A percentile compares a stretch with the other conserved stretches of the same genome.
Evolutionary conservation across 2,113 vertebrate genomes (phyloP).

Genomic region (Centropristis striata): DNA sequence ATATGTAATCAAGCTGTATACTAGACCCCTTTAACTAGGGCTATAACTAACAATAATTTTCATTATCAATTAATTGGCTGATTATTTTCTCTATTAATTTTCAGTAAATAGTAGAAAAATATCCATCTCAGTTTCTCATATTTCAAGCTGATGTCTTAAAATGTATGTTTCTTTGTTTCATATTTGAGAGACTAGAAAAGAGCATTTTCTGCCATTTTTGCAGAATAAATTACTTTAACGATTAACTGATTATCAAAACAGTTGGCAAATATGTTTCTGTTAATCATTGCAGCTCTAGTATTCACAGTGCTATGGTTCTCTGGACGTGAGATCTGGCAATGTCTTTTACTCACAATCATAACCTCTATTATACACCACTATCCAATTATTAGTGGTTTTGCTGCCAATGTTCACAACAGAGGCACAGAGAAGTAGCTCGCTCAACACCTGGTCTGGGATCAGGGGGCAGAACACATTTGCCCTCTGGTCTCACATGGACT

Average conservation of each 20-base stretch:
- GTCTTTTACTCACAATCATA: constrained; percentile 53
- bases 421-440: constrained; percentile 64
- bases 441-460: constrained; percentile 84
- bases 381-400: constrained; percentile 47
- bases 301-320: constrained; percentile 5
- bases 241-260: too few relatives aligned
- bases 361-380: constrained; percentile 38
- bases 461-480: constrained; percentile 71
- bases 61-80: too few relatives aligned
- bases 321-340: constrained; percentile 13
- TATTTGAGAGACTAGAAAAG: too few relatives aligned
- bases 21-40: background rate
- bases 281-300: background rate
- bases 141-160: too few relatives aligned
- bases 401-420: constrained; percentile 71
- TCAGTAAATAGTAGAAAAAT: too few relatives aligned
- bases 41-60: too few relatives aligned
- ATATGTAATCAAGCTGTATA: constrained; percentile 9
- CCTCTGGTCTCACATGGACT: constrained; percentile 73
- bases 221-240: too few relatives aligned
- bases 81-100: too few relatives aligned
- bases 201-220: too few relatives aligned
- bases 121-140: too few relatives aligned
- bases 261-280: too few relatives aligned
- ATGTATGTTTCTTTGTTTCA: too few relatives aligned